These are phyloP conservation scores for Enteromius fasciolatus DNA, from an alignment of 2,797 vertebrate species.

Conservation along the genomic window DNA sequence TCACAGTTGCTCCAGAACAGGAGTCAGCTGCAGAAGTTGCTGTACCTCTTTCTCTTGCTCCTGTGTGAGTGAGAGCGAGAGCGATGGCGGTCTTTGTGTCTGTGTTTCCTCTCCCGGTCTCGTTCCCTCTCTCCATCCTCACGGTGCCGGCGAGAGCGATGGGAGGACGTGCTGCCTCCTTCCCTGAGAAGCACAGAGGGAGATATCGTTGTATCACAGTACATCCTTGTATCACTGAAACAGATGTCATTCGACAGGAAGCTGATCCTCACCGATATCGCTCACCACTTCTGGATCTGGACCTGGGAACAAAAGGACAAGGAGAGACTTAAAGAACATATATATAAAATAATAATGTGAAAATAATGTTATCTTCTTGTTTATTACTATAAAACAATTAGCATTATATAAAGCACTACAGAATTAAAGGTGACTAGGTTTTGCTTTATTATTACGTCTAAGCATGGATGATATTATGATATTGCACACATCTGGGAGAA, in stretches of 20 bases:
- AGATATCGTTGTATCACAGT: background rate
- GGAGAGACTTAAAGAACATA: background rate
- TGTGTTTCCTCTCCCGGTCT: conserved; percentile 77
- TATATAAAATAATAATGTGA: no score
- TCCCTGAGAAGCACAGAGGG: conserved; percentile 67
- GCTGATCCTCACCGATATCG: conserved; percentile 1
- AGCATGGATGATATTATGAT: background rate
- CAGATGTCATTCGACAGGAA: background rate
- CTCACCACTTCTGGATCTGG: conserved; percentile 77
- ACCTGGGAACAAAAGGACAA: conserved; percentile 61
- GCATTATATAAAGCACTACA: background rate
- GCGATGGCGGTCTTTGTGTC: conserved; percentile 81
- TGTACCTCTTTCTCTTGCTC: conserved; percentile 79
- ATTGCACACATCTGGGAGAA: background rate
- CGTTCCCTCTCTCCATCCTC: conserved; percentile 75
- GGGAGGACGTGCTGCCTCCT: conserved; percentile 78
- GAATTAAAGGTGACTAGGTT: background rate
- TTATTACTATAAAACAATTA: no score
- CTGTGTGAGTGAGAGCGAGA: conserved; percentile 82
- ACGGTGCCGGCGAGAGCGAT: conserved; percentile 77
- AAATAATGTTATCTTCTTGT: no score
- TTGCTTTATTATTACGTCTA: background rate
- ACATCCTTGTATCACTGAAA: background rate
- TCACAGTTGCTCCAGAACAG: no score
- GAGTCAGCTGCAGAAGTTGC: no score